Percentiles rank a stretch among this genome's conserved stretches.
Conservation (phyloP, 2,888 invertebrate species). For the Ectropis crepuscularia region DNA sequence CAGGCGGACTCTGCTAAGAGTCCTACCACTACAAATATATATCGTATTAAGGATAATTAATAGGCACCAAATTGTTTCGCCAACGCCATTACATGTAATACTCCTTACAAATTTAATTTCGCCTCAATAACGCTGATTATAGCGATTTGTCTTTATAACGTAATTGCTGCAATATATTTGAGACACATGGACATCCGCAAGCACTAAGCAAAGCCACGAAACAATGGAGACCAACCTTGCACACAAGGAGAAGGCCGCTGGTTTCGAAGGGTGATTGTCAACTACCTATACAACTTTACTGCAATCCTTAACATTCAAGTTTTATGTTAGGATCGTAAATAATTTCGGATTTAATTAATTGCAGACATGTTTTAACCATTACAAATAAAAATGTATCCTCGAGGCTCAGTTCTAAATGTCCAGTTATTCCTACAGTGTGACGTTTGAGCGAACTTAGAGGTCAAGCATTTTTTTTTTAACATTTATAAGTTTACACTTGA, state of each 20-base stretch:
- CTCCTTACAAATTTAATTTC: not conserved
- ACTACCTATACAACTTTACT: constrained; percentile 17
- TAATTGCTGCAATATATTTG: constrained; percentile 24
- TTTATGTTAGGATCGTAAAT: constrained; percentile 10
- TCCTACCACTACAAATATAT: too few species aligned
- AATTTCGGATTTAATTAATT: not conserved
- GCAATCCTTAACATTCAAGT: constrained; percentile 13
- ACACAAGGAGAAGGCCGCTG: constrained; percentile 26
- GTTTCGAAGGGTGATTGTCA: constrained; percentile 25
- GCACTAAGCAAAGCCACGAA: constrained; percentile 12
- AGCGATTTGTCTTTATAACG: constrained; percentile 9
- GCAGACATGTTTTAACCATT: not conserved
- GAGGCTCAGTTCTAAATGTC: too few species aligned
- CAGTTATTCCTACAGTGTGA: too few species aligned
- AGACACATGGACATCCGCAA: constrained; percentile 27
- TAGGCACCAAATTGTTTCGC: not conserved
- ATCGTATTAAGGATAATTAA: not conserved
- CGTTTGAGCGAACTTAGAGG: too few species aligned
- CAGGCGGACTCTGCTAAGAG: too few species aligned
- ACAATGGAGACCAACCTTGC: constrained; percentile 27
- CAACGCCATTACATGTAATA: too few species aligned
- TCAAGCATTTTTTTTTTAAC: too few species aligned
- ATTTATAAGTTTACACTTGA: too few species aligned
- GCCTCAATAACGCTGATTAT: not conserved
- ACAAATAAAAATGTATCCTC: too few species aligned